These are phyloP conservation scores for Coendou prehensilis DNA, from an alignment of 2,797 vertebrate genomes.

Conservation along the genomic window DNA sequence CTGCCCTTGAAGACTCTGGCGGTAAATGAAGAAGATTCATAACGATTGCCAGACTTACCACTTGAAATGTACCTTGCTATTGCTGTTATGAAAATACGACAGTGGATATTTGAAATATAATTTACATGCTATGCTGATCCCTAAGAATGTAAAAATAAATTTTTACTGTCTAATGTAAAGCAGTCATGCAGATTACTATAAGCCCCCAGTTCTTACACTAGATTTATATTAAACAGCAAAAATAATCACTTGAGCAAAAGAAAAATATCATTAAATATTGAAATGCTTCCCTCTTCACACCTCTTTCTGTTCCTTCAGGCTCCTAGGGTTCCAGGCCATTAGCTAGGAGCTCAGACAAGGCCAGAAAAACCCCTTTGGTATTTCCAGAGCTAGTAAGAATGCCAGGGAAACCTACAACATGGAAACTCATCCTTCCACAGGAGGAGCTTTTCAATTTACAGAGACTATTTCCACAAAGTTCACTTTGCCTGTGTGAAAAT, in stretches of 20 bases:
- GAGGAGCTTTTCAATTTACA: not conserved
- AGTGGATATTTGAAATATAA: conserved; percentile 11
- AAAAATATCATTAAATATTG: not conserved
- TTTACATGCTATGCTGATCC: not conserved
- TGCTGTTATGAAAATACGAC: not conserved
- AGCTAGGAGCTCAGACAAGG: not conserved
- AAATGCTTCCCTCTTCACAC: not conserved
- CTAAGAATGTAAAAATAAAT: not conserved
- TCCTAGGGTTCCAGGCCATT: not conserved
- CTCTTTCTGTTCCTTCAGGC: not conserved
- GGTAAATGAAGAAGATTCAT: conserved; percentile 33
- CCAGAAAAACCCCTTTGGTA: not conserved
- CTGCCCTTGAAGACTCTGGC: not conserved
- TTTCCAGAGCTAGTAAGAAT: conserved; percentile 46
- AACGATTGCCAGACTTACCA: not conserved
- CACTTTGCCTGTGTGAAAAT: conserved; percentile 2
- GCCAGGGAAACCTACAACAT: not conserved
- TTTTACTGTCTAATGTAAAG: conserved; percentile 43
- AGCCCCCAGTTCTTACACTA: not conserved
- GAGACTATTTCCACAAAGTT: not conserved
- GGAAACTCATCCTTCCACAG: conserved; percentile 17
- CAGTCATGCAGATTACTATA: not conserved
- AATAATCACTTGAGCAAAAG: conserved; percentile 33
- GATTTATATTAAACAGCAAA: conserved; percentile 55
- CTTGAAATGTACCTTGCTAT: not conserved